Evolutionary conservation across 1,140 invertebrate species (phyloP), one percentile per base, ranked within the genome.

Genomic region (Trichonephila clavata): DNA sequence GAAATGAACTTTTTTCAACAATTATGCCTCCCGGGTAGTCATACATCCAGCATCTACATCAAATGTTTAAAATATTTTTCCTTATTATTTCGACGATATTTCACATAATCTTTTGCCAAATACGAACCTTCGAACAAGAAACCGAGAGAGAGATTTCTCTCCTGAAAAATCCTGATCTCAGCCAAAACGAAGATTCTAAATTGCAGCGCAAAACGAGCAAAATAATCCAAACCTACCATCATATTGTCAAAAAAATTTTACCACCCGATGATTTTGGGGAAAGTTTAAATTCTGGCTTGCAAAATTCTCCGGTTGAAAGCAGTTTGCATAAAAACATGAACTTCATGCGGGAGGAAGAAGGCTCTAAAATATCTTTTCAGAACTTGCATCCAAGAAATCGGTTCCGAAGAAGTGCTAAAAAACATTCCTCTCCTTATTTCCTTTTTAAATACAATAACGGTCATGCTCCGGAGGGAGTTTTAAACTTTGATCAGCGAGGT

Each of bases 231-330:
- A 77, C 71, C 18, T 77, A 77, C 18, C 71, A 77, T 77, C 71
- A 77, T 32, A 77, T 77, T 32, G 71, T 77, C 14, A 77, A 77
- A 32, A 77, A 77, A 39, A 77, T 77, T 77, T 32, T 77, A 7
- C 71, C 71, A 5, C 32, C 1, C 16, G 24, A 39, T 32, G 27
- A 77, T 20, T 77, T 18, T 39, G 27, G 18, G 0, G 3, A 14
- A 39, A 20, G 6, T 18, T 13, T 77, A 77, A 77, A 77, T 7
- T 32, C 27, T 39, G 71, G 0, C 1, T 0, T 32, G 18, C 18
- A 24, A 6, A 1, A 32, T 39, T 10, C n/a, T 3, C 3, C 32
- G 32, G 18, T 2, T 32, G 32, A 2, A 32, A 4, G 4, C 1
- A 8, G 32, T 16, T 39, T 77, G 6, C 16, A 77, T 6, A 27